phyloP scores from a whole-genome alignment of 2,113 vertebrate species.

The Stercorarius parasiticus region DNA sequence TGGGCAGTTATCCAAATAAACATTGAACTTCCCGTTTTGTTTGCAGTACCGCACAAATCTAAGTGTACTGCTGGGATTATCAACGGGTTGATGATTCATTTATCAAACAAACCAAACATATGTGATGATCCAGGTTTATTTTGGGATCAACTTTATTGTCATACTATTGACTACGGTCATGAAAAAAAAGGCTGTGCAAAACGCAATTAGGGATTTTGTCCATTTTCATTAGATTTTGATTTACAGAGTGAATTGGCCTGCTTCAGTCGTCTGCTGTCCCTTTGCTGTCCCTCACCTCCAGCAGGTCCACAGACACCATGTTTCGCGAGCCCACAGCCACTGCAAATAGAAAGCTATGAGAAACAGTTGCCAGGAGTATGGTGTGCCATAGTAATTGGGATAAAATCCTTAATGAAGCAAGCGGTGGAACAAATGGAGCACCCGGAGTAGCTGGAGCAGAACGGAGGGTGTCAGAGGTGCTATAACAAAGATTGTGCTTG shows the following conservation, averaged over 20 bases:
- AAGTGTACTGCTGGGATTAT: neutral
- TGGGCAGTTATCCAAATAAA: neutral
- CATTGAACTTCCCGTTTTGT: neutral
- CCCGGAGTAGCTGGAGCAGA: neutral
- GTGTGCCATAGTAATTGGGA: neutral
- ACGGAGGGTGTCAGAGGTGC: neutral
- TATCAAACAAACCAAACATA: neutral
- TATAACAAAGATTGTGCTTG: neutral
- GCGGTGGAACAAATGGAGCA: accelerated
- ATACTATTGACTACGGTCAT: neutral
- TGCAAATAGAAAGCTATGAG: accelerated
- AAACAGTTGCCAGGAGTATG: accelerated
- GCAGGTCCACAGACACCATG: neutral
- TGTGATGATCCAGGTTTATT: conserved; percentile 6
- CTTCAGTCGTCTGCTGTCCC: neutral
- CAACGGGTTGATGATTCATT: neutral
- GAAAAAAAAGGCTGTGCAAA: neutral
- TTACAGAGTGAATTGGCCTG: neutral
- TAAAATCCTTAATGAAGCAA: neutral
- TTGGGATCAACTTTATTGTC: neutral
- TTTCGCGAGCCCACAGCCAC: accelerated
- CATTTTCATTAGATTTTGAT: neutral
- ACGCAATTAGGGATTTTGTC: neutral
- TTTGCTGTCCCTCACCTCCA: neutral
- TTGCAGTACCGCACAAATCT: neutral